Evolutionary conservation across 1,140 invertebrate species (phyloP), one percentile per base, ranked within the genome.

Genomic region (Musca vetustissima): DNA sequence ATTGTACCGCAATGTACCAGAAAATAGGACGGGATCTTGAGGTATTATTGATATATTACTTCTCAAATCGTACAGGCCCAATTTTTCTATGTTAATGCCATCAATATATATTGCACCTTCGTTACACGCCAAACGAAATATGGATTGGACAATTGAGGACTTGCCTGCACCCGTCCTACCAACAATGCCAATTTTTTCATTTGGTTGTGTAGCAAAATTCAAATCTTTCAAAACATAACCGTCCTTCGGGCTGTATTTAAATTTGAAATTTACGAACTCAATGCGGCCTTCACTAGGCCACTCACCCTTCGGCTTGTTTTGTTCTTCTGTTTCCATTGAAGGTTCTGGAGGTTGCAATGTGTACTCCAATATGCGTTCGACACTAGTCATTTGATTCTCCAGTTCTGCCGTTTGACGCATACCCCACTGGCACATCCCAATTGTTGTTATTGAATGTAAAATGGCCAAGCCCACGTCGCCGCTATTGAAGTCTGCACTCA

Each of bases 121-220:
- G 47, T 89, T 85, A 74, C 89, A 88, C 1, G 87, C 86, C 67
- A 97, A 75, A 64, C 94, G 86, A 75, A 97, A 96, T 0, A 97
- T 78, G 1, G 93, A 90, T 25, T 90, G 85, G 66, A 96, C 93
- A 4, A 97, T 83, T 0, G 95, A 96, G 0, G 93, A 94, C 81
- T 98, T 98, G 15, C 96, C 96, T 47, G 95, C 94, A 1, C 96
- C 96, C 11, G 93, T 95, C 76, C 92, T 85, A 4, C 94, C 94
- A 17, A 95, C 93, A 68, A 96, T 91, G 2, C 93, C 91, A 66
- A 95, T 13, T 91, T 92, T 95, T 81, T 95, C 93, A 50, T 83
- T 84, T 0, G 91, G 85, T 49, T 88, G 71, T 22, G 95, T 88
- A 0, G 78, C 76, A 57, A 93, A 88, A 25, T 85, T 87, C 0